Evolutionary conservation across 2,888 invertebrate species (phyloP), one percentile per base, ranked within the genome.

Genomic region (Drosophila niveifrons): DNA sequence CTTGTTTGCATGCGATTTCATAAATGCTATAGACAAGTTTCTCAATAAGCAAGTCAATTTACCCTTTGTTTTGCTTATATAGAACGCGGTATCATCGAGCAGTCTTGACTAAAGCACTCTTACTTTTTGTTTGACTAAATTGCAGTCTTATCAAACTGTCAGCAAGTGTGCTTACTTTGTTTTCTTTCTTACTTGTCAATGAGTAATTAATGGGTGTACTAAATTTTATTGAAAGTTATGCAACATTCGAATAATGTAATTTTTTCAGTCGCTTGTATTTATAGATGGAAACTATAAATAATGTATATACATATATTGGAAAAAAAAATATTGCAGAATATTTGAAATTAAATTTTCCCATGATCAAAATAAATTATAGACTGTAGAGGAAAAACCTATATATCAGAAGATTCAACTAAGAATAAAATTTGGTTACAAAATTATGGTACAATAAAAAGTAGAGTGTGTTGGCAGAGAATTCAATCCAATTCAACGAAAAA

Each of bases 271-370:
- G 2, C 15, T 39, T 6, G 9, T 41, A 41, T 41, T 41, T 41
- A 41, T 41, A 41, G 39, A 41, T 15, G 6, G 13, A 41, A 41
- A 41, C 39, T 8, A 41, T 11, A 2, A 7, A 15, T 41, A 15
- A 15, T 15, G 15, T 6, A 41, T 6, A 41, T 7, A 15, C 7
- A 41, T 41, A 41, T 41, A 41, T 41, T 15, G 39, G 15, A 36
- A 36, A 36, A 36, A n/a, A n/a, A n/a, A 36, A 36, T n/a, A 36
- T 36, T 36, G n/a, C n/a, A 36, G n/a, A 36, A 36, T 36, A 36
- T 36, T 36, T n/a, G 1, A n/a, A 36, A 36, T 36, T 4, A n/a
- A 36, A 36, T 36, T 11, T 34, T 34, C 3, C 10, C 11, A 34
- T 11, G 34, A 34, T 11, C 10, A 31, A 31, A 31, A 31, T 31